Base-by-base conservation (phyloP, 2,113 vertebrate genomes). In the Artemisiospiza belli region DNA sequence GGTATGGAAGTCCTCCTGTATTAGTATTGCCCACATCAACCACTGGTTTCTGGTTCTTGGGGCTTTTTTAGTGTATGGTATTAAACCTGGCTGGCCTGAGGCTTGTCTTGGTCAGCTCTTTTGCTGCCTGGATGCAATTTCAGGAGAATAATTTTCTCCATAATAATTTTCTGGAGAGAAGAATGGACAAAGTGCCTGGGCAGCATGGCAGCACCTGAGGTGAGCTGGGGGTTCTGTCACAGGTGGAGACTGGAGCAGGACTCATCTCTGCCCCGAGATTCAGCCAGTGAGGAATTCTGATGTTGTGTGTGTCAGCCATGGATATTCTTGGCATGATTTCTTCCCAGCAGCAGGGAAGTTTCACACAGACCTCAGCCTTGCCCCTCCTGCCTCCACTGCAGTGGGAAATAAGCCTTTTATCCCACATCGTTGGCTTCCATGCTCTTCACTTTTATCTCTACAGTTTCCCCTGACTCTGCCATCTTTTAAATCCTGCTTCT, bases 401-500 rank as follows among this genome's bases (percentile, higher is more conserved):
- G 81, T 9, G 54, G 83, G 83, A 91, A 91, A 92, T 70, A 89
- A 96, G 92, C 72, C 91, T 91, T 94, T 96, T 66, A 95, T 91
- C 95, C 89, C 76, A 94, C 93, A 92, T 73, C 35, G 37, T 46
- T 95, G 94, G 63, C 89, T 90, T 91, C 94, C 79, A 44, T 72
- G 75, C 74, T 24, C 68, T 95, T 74, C 31, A 17, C 90, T 95
- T 93, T 95, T 81, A 74, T 93, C 92, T 94, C 77, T 3, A 30
- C 44, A 12, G 41, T 41, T 93, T 77, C 47, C 84, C 51, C 84
- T 78, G 84, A 95, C 90, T 93, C 84, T 89, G 94, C 87, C 84
- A 93, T 87, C 90, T 81, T 91, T 87, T 70, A 95, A 91, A 84
- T 70, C 84, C 90, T 54, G 22, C 64, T 89, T 93, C 87, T 94